phyloP scores from a whole-genome alignment of 2,888 invertebrate species.

The Plagiodera versicolora region DNA sequence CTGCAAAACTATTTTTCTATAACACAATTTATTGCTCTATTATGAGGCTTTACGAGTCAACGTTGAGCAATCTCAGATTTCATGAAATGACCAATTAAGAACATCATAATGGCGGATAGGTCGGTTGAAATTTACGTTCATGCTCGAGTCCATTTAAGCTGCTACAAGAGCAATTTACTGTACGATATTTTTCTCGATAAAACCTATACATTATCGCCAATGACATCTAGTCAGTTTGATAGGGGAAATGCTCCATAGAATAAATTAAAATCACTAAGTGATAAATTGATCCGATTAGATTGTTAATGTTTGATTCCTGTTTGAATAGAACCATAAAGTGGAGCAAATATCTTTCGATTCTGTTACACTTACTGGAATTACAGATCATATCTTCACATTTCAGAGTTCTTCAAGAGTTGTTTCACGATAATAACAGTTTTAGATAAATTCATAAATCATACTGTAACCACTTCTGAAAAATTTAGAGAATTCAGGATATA shows the following conservation, averaged over 20 bases:
- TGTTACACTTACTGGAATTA: no score
- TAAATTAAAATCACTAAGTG: neutral
- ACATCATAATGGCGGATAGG: slow-evolving; percentile 20
- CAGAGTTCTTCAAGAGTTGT: no score
- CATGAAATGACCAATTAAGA: slow-evolving; percentile 41
- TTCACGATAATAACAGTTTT: no score
- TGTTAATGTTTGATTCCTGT: neutral
- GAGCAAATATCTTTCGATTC: neutral
- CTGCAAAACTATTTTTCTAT: slow-evolving; percentile 32
- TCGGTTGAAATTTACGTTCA: slow-evolving; percentile 10
- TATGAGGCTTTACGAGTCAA: slow-evolving; percentile 34
- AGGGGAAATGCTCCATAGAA: neutral
- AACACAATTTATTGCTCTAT: slow-evolving; percentile 39
- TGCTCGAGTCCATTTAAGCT: neutral
- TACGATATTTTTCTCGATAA: neutral
- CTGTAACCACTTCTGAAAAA: no score
- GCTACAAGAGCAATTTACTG: neutral
- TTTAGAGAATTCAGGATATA: no score
- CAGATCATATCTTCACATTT: no score
- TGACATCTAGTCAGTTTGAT: neutral
- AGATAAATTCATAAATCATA: no score
- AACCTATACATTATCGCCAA: neutral
- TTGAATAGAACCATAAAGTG: neutral
- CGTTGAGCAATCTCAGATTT: slow-evolving; percentile 32
- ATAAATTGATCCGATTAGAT: neutral